These are phyloP conservation scores for Notarius quadriscutis DNA, from an alignment of 2,113 vertebrate genomes.

Conservation along the genomic window DNA sequence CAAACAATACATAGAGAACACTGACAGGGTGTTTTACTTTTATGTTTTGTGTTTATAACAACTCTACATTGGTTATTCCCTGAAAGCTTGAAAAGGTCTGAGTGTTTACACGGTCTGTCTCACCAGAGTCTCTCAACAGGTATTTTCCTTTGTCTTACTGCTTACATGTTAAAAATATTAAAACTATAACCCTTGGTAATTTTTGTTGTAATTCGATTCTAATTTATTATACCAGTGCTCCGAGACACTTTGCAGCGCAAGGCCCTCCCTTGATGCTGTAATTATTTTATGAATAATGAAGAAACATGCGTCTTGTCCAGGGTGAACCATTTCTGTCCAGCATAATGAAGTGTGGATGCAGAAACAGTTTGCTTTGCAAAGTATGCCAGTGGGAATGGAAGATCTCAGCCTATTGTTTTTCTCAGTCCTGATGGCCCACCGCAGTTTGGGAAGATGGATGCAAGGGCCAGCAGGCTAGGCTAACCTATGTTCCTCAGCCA, in stretches of 20 bases:
- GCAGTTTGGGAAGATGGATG: conserved; percentile 51
- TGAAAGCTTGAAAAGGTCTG: conserved; percentile 33
- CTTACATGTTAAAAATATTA: conserved; percentile 12
- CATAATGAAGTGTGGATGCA: conserved; percentile 53
- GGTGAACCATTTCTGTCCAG: conserved; percentile 42
- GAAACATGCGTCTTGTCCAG: conserved; percentile 41
- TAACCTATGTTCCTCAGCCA: conserved; percentile 40
- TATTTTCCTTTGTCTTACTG: background rate
- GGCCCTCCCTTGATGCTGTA: conserved; percentile 36
- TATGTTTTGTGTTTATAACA: conserved; percentile 49
- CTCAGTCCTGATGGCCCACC: conserved; percentile 62
- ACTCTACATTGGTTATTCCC: conserved; percentile 31
- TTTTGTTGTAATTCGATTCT: background rate
- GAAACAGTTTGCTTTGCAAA: conserved; percentile 63
- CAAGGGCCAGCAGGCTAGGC: conserved; percentile 11
- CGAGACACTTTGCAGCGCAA: background rate
- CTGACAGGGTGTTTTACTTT: conserved; percentile 43
- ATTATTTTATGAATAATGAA: conserved; percentile 53
- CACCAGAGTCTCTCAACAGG: background rate
- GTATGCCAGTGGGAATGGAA: conserved; percentile 65
- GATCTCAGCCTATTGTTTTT: conserved; percentile 57
- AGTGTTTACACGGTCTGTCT: conserved; percentile 44
- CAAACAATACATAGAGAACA: conserved; percentile 23
- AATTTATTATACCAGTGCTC: conserved; percentile 21
- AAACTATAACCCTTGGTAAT: background rate